Conservation (phyloP, 2,888 invertebrate genomes). For the Sturmia bella region DNA sequence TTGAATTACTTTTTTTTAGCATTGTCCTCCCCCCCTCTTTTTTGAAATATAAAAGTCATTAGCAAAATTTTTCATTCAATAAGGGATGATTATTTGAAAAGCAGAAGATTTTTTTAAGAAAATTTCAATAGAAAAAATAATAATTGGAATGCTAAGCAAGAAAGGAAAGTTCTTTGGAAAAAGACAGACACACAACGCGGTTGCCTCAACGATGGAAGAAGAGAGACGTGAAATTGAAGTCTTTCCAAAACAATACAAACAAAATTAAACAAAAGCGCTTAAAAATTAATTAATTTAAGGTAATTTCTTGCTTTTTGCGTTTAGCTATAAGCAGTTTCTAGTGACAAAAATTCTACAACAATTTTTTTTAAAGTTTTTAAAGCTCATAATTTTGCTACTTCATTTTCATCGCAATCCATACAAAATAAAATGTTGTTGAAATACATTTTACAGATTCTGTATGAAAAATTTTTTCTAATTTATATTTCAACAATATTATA, state of each 20-base stretch:
- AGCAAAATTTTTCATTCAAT: slow-evolving; percentile 55
- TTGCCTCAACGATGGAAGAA: too few species aligned
- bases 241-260: background rate
- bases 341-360: background rate
- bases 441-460: too few species aligned
- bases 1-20: slow-evolving; percentile 18
- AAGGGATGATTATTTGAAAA: slow-evolving; percentile 56
- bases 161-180: slow-evolving; percentile 23
- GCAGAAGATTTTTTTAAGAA: background rate
- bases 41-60: slow-evolving; percentile 48
- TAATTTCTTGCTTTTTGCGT: too few species aligned
- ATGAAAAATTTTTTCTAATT: too few species aligned
- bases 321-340: background rate
- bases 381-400: too few species aligned
- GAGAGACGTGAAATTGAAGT: too few species aligned
- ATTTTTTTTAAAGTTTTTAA: background rate
- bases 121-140: slow-evolving; percentile 51
- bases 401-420: too few species aligned
- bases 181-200: background rate
- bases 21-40: background rate
- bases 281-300: background rate
- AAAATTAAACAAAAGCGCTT: background rate
- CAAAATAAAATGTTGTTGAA: too few species aligned
- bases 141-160: slow-evolving; percentile 57
- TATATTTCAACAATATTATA: too few species aligned